phyloP scores from a whole-genome alignment of 2,888 invertebrate genomes.

The Heliconius aoede region DNA sequence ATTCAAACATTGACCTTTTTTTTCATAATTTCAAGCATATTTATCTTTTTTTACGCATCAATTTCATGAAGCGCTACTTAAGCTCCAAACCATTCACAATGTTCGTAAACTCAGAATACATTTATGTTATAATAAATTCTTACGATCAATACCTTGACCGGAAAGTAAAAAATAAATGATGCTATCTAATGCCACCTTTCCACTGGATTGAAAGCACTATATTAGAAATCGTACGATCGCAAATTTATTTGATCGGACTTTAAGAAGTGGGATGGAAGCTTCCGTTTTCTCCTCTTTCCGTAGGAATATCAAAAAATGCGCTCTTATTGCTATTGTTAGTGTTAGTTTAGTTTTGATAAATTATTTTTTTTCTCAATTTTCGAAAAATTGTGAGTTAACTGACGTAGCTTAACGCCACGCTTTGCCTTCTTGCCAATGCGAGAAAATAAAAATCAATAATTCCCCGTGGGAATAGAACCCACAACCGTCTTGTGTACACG shows the following conservation, averaged over 20 bases:
- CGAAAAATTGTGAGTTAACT: too few relatives aligned
- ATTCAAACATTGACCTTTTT: neutral
- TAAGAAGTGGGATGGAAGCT: too few relatives aligned
- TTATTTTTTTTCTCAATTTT: too few relatives aligned
- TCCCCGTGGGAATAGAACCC: too few relatives aligned
- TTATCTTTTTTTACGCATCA: neutral
- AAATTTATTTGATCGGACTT: too few relatives aligned
- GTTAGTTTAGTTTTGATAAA: too few relatives aligned
- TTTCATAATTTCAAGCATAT: too few relatives aligned
- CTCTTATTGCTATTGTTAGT: too few relatives aligned
- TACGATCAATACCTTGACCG: slow-evolving; percentile 34
- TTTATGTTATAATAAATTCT: slow-evolving; percentile 36
- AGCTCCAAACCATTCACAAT: neutral
- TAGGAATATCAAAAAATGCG: too few relatives aligned
- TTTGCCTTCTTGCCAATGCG: neutral
- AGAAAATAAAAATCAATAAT: too few relatives aligned
- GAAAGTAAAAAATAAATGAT: slow-evolving; percentile 32
- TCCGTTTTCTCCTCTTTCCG: too few relatives aligned
- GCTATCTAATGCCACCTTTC: slow-evolving; percentile 1
- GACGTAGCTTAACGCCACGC: neutral
- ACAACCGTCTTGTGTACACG: too few relatives aligned
- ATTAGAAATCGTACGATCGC: neutral
- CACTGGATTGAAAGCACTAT: neutral
- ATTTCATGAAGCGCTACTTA: slow-evolving; percentile 5
- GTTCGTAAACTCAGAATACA: slow-evolving; percentile 32